Base-by-base conservation (phyloP, 1,140 invertebrate species). In the Anastrepha obliqua region DNA sequence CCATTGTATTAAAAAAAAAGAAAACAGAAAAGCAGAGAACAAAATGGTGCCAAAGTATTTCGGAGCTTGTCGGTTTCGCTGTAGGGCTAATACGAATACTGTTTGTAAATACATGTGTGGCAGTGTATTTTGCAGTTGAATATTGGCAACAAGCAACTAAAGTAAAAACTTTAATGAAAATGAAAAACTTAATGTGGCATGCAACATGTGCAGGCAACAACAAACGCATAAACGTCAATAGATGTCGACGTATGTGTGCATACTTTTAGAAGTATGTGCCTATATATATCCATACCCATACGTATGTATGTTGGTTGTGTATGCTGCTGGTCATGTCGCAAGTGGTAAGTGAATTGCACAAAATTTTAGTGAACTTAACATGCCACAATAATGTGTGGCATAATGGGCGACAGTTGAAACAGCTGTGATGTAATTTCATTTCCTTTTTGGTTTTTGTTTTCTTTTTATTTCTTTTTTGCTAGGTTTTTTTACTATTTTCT, bases 131-230 rank as follows among this genome's bases (percentile, higher is more conserved):
- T 55, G 17, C 20, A n/a, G 47, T 58, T 8, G 74, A 15, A 55
- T 20, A 81, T 55, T 55, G 47, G 20, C 47, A 55, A 9, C 44
- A 1, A 81, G 13, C n/a, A 81, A 81, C 74, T 81, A 55, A 81
- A 81, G 74, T 81, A 81, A 29, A 81, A 81, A 81, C 74, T 81
- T 81, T 81, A 81, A 55, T 81, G 44, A 81, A 81, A 55, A 81
- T 81, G 74, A 81, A 81, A 81, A 81, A 81, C 74, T 81, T 51
- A 81, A 81, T 81, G 74, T 81, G 74, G 74, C 74, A 81, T 81
- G 74, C 74, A 81, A 81, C 51, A 81, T 81, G 74, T 81, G 74
- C 42, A 44, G 11, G 17, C 64, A 67, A 13, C 20, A 39, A 11
- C 39, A 17, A 0, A 6, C 2, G 6, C 15, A 51, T n/a, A n/a